Evolutionary conservation across 1,140 invertebrate genomes (phyloP).

Genomic region (Saccostrea echinata): DNA sequence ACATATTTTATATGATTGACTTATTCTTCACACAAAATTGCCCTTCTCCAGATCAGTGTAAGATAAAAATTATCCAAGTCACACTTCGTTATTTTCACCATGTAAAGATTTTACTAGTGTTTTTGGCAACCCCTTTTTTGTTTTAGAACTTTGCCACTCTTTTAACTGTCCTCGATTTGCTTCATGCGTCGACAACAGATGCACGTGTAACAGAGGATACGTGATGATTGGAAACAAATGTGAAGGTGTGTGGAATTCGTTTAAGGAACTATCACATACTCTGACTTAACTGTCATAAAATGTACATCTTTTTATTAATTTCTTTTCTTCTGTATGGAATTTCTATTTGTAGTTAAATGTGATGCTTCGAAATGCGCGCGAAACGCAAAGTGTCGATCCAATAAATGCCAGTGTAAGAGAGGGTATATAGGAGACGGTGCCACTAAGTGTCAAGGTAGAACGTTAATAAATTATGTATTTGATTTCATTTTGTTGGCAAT

Average conservation of each 20-base stretch:
- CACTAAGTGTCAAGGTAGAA: conserved; percentile 45
- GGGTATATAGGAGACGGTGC: conserved; percentile 41
- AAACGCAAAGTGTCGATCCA: conserved; percentile 10
- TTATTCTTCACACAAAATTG: too few relatives aligned
- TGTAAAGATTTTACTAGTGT: neutral
- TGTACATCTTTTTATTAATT: neutral
- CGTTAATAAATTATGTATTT: too few relatives aligned
- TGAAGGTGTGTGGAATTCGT: conserved; percentile 1
- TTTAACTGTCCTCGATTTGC: conserved; percentile 20
- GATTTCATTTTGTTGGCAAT: too few relatives aligned
- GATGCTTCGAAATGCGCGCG: conserved; percentile 9
- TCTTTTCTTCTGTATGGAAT: neutral
- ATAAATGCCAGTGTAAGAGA: conserved; percentile 40
- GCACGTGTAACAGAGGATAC: conserved; percentile 38
- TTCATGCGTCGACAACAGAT: conserved; percentile 24
- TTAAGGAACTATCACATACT: neutral
- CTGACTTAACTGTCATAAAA: neutral
- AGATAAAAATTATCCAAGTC: too few relatives aligned
- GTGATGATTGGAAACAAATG: neutral
- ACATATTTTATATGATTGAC: too few relatives aligned
- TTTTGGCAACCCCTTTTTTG: neutral
- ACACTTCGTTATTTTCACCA: neutral
- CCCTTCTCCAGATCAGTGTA: too few relatives aligned
- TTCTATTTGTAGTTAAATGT: neutral
- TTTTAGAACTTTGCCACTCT: neutral